Percentiles rank a stretch among this genome's conserved stretches.
Conservation (phyloP, 2,888 invertebrate genomes). For the Neocrepidodera transversa region DNA sequence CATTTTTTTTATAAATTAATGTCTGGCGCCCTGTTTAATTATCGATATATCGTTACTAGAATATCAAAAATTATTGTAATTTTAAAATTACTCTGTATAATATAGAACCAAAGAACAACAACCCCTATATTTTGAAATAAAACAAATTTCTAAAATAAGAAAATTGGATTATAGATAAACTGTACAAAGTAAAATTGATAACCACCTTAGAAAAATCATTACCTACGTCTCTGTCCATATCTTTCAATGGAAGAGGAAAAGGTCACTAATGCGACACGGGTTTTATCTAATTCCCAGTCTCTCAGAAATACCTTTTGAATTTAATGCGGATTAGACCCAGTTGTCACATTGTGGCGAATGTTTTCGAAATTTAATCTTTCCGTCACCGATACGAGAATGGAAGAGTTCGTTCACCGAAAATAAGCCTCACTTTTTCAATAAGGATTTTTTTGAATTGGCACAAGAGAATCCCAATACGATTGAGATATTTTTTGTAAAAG, state of each 20-base stretch:
- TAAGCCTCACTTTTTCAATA: conserved; percentile 12
- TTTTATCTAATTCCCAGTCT: conserved; percentile 30
- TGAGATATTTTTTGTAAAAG: background rate
- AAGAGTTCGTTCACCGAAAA: conserved; percentile 26
- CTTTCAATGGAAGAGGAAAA: conserved; percentile 26
- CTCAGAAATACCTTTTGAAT: conserved; percentile 29
- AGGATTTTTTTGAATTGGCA: conserved; percentile 1
- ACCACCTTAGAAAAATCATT: no score
- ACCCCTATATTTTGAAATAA: no score
- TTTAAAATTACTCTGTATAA: no score
- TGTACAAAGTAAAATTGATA: no score
- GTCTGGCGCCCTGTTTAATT: no score
- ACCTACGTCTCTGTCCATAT: background rate
- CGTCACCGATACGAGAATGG: conserved; percentile 22
- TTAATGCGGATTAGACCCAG: conserved; percentile 30
- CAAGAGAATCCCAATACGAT: background rate
- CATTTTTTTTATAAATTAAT: no score
- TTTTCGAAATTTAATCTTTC: conserved; percentile 31
- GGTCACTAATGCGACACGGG: conserved; percentile 28
- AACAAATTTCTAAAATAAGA: no score
- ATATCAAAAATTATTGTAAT: no score
- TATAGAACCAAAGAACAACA: no score
- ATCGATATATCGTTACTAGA: no score
- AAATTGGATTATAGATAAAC: no score
- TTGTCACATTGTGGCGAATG: conserved; percentile 30